A percentile compares a stretch with the other conserved stretches of the same genome.
phyloP scores from a whole-genome alignment of 2,888 invertebrate species.

The Agrochola lychnidis region DNA sequence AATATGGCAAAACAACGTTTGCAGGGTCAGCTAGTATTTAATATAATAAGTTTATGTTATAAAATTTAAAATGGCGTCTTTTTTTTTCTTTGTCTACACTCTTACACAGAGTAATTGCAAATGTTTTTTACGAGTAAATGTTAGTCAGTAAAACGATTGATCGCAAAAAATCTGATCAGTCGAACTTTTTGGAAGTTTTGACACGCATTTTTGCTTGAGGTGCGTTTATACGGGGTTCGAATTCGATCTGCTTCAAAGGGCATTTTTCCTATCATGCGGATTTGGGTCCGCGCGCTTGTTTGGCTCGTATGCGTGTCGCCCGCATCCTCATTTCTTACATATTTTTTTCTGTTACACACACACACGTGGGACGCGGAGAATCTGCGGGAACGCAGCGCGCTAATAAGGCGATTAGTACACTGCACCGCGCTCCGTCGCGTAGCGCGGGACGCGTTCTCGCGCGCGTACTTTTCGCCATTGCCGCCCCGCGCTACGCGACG shows the following conservation, averaged over 20 bases:
- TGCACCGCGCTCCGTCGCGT: too few species aligned
- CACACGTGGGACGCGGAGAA: too few species aligned
- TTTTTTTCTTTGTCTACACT: conserved; percentile 12
- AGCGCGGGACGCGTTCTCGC: too few species aligned
- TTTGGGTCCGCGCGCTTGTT: neutral
- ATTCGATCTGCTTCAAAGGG: too few species aligned
- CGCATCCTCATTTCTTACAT: neutral
- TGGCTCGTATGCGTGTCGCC: neutral
- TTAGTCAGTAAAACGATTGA: neutral
- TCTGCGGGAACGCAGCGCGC: neutral
- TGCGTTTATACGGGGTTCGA: too few species aligned
- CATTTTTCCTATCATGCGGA: too few species aligned
- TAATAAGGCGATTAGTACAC: too few species aligned
- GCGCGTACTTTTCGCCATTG: too few species aligned
- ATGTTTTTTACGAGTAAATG: neutral
- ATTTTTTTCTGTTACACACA: neutral
- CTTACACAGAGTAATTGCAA: neutral
- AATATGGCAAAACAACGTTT: too few species aligned
- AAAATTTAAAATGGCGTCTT: conserved; percentile 38
- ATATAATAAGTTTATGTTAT: conserved; percentile 35
- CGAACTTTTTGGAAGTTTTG: neutral
- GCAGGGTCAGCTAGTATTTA: too few species aligned
- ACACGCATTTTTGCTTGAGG: too few species aligned
- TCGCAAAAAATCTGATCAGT: neutral
- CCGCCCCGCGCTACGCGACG: too few species aligned